Evolutionary conservation across 2,113 vertebrate species (phyloP).

Genomic region (Polypterus bichir): DNA sequence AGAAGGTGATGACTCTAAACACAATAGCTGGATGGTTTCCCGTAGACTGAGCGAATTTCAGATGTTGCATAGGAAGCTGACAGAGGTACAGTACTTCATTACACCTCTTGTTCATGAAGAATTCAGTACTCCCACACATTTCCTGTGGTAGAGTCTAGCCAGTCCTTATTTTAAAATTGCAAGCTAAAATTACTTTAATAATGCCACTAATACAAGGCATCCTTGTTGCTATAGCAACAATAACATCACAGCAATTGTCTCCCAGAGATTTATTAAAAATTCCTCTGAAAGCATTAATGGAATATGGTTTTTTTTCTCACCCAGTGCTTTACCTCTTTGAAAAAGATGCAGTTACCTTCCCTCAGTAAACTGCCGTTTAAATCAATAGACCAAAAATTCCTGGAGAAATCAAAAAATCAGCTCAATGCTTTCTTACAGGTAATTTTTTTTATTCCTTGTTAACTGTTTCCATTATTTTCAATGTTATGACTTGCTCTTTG

Average conservation of each 20-base stretch:
- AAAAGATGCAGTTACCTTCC: constrained; percentile 93
- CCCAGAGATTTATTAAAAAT: constrained; percentile 12
- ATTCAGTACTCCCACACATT: too few species aligned
- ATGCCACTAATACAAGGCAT: neutral
- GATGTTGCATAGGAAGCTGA: constrained; percentile 85
- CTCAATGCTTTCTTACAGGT: constrained; percentile 95
- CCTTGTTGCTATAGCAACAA: constrained; percentile 18
- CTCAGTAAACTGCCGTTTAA: constrained; percentile 97
- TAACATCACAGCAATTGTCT: constrained; percentile 13
- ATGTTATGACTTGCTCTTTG: too few species aligned
- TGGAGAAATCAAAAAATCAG: constrained; percentile 94
- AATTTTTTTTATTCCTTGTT: constrained; percentile 21
- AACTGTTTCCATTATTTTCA: too few species aligned
- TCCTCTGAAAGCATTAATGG: constrained; percentile 2
- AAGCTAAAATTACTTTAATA: neutral
- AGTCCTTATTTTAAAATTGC: too few species aligned
- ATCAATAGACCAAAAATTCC: constrained; percentile 92
- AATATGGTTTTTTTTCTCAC: neutral
- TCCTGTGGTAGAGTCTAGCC: too few species aligned
- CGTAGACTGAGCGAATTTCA: constrained; percentile 93
- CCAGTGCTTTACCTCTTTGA: constrained; percentile 92
- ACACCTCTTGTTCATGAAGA: too few species aligned
- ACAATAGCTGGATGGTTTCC: constrained; percentile 76
- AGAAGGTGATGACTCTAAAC: constrained; percentile 62
- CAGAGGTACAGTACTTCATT: constrained; percentile 60